Evolutionary conservation across 2,888 invertebrate species (phyloP).

Genomic region (Amphimallon solstitiale): DNA sequence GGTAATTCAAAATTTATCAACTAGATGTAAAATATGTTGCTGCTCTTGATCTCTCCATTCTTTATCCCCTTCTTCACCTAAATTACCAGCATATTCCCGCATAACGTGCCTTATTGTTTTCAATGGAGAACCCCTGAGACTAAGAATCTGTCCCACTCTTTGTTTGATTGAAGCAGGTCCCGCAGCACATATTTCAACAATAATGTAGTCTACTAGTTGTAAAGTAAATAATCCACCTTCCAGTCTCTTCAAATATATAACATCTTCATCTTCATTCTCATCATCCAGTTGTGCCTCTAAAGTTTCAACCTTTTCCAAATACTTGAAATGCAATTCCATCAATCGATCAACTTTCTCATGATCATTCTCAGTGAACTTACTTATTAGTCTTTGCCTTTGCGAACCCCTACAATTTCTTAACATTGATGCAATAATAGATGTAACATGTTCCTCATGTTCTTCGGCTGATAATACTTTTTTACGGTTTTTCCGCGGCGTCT

Average conservation of each 20-base stretch:
- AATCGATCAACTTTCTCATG: constrained; percentile 97
- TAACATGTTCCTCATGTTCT: constrained; percentile 95
- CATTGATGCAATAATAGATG: constrained; percentile 93
- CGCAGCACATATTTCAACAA: constrained; percentile 81
- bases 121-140: constrained; percentile 88
- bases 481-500: constrained; percentile 89
- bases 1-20: constrained; percentile 85
- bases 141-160: constrained; percentile 87
- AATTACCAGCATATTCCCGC: constrained; percentile 96
- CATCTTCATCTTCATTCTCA: constrained; percentile 74
- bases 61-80: constrained; percentile 88
- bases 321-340: constrained; percentile 96
- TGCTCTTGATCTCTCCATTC: constrained; percentile 90
- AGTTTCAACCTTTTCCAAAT: constrained; percentile 89
- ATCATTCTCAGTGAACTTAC: constrained; percentile 98
- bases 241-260: constrained; percentile 86
- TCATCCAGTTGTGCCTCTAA: constrained; percentile 82
- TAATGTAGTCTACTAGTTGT: constrained; percentile 92
- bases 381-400: constrained; percentile 87
- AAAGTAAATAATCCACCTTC: constrained; percentile 96
- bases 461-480: constrained; percentile 83
- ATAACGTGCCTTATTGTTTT: constrained; percentile 94
- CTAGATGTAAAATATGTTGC: constrained; percentile 89
- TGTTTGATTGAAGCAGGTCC: constrained; percentile 81
- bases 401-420: constrained; percentile 90